These are phyloP conservation scores for Drosophila tanythrix DNA, from an alignment of 2,888 invertebrate genomes.

Conservation along the genomic window DNA sequence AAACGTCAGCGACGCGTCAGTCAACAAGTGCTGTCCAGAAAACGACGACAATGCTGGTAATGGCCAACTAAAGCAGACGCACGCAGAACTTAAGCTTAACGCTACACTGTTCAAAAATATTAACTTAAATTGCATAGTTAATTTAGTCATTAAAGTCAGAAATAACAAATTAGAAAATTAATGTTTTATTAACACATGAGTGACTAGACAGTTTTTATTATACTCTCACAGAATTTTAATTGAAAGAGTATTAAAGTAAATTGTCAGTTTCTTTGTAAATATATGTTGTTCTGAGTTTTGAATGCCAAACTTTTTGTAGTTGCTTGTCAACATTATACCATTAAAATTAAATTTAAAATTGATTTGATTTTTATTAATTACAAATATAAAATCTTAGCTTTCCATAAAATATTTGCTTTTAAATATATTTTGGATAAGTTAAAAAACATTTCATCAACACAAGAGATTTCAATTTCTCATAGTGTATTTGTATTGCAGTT, in stretches of 20 bases:
- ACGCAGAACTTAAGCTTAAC: background rate
- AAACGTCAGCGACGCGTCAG: conserved; percentile 54
- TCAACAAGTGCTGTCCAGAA: conserved; percentile 36
- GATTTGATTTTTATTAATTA: background rate
- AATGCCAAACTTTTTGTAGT: too few relatives aligned
- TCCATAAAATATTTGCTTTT: background rate
- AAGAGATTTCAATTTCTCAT: background rate
- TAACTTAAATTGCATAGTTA: background rate
- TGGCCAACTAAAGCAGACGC: conserved; percentile 53
- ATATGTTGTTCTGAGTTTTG: too few relatives aligned
- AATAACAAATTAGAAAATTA: background rate
- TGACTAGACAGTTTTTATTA: background rate
- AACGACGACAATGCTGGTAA: conserved; percentile 52
- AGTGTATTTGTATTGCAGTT: conserved; percentile 14
- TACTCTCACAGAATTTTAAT: background rate
- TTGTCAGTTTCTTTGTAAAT: too few relatives aligned
- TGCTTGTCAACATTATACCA: background rate
- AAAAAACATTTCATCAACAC: background rate
- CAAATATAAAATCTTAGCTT: background rate
- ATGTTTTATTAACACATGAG: background rate
- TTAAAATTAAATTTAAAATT: background rate
- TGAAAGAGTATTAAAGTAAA: background rate
- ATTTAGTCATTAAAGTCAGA: background rate
- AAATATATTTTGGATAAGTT: background rate
- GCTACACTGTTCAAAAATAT: background rate